Evolutionary conservation across 2,888 invertebrate species (phyloP).

Genomic region (Lapara coniferarum): DNA sequence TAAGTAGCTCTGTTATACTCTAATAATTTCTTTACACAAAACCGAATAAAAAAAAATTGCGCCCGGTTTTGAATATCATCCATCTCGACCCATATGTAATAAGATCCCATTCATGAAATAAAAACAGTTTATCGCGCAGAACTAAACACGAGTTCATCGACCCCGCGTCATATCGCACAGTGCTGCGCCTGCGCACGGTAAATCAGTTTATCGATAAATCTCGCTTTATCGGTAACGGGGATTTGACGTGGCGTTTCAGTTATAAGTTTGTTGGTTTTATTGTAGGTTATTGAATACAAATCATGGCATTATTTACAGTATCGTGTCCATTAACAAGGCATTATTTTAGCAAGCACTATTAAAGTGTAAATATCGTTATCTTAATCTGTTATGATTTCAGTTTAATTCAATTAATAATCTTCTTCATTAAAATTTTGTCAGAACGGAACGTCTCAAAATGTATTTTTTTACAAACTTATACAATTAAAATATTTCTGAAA

Average conservation of each 20-base stretch:
- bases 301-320: too few relatives aligned
- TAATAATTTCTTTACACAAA: neutral
- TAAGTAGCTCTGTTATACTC: too few relatives aligned
- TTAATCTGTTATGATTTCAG: too few relatives aligned
- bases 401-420: too few relatives aligned
- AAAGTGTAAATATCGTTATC: too few relatives aligned
- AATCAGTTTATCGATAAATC: constrained; percentile 21
- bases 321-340: too few relatives aligned
- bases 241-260: constrained; percentile 16
- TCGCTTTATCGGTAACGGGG: constrained; percentile 19
- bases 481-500: too few relatives aligned
- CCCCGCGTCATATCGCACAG: constrained; percentile 19
- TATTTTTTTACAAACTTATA: too few relatives aligned
- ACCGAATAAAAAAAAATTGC: neutral
- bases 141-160: constrained; percentile 7
- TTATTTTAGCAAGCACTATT: too few relatives aligned
- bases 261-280: neutral
- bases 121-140: constrained; percentile 21
- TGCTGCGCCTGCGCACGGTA: constrained; percentile 19
- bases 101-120: constrained; percentile 22
- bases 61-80: neutral
- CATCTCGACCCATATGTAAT: constrained; percentile 19
- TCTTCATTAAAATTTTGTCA: too few relatives aligned
- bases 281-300: too few relatives aligned
- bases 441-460: too few relatives aligned